Conservation (phyloP, 2,888 invertebrate genomes). For the Elegia similella region DNA sequence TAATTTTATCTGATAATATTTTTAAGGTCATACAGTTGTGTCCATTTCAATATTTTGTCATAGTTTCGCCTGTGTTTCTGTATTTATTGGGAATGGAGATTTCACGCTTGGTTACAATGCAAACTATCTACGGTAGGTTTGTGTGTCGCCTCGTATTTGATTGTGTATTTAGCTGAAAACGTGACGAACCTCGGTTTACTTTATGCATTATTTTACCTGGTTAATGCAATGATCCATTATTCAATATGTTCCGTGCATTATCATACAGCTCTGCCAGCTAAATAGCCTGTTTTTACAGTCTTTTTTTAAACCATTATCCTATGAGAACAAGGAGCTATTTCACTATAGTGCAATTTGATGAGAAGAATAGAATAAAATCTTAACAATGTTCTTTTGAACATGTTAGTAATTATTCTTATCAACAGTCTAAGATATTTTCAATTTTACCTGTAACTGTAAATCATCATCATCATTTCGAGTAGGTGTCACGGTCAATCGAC, state of each 20-base stretch:
- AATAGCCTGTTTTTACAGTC: background rate
- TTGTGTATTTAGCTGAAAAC: slow-evolving; percentile 9
- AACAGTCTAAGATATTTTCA: too few species aligned
- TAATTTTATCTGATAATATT: background rate
- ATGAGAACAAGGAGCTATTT: too few species aligned
- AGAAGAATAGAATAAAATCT: too few species aligned
- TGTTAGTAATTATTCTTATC: too few species aligned
- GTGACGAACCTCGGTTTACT: background rate
- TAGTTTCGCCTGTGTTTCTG: background rate
- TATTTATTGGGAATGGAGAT: slow-evolving; percentile 7
- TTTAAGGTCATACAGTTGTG: background rate
- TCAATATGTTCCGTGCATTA: background rate
- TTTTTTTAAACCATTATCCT: background rate
- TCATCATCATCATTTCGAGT: too few species aligned
- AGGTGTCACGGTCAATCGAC: too few species aligned
- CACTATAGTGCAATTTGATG: too few species aligned
- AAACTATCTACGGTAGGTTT: slow-evolving; percentile 1
- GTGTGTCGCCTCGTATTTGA: slow-evolving; percentile 1
- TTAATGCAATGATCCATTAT: background rate
- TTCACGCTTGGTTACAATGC: slow-evolving; percentile 8
- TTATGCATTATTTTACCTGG: background rate
- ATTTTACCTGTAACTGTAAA: too few species aligned
- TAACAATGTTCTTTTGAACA: too few species aligned
- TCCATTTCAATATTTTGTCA: background rate
- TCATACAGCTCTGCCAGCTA: background rate